phyloP scores from a whole-genome alignment of 2,888 invertebrate species.

The Lymantria monacha region DNA sequence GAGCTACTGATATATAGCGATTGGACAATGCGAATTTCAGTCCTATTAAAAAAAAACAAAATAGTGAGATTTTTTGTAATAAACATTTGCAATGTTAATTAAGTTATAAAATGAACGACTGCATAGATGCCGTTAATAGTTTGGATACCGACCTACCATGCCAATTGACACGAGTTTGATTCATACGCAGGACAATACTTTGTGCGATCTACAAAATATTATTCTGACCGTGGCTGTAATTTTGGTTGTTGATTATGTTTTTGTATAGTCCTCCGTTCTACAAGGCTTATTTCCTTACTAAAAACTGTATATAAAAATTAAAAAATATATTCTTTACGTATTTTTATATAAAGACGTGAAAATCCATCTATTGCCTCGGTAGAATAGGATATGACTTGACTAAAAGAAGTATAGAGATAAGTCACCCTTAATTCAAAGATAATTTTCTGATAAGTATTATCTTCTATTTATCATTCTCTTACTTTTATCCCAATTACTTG shows the following conservation, averaged over 20 bases:
- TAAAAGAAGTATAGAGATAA: too few relatives aligned
- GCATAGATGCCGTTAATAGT: neutral
- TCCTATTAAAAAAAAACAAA: slow-evolving; percentile 16
- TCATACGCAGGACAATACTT: neutral
- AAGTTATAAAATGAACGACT: neutral
- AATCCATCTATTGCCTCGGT: too few relatives aligned
- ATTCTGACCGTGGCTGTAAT: neutral
- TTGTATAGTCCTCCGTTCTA: neutral
- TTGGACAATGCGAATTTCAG: slow-evolving; percentile 16
- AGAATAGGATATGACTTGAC: too few relatives aligned
- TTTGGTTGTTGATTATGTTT: neutral
- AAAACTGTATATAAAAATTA: too few relatives aligned
- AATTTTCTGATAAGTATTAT: too few relatives aligned
- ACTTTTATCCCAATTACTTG: too few relatives aligned
- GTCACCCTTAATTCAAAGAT: too few relatives aligned
- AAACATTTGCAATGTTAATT: too few relatives aligned
- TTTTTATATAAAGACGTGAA: too few relatives aligned
- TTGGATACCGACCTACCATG: neutral
- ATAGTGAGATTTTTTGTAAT: neutral
- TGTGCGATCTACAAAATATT: neutral
- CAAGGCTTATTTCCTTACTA: neutral
- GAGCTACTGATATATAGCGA: slow-evolving; percentile 33
- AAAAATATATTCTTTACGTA: too few relatives aligned
- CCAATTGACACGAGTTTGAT: neutral
- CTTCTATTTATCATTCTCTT: too few relatives aligned